Conservation (phyloP, 37 sponge, comb jelly and placozoan species). For the Oscarella lobularis region DNA sequence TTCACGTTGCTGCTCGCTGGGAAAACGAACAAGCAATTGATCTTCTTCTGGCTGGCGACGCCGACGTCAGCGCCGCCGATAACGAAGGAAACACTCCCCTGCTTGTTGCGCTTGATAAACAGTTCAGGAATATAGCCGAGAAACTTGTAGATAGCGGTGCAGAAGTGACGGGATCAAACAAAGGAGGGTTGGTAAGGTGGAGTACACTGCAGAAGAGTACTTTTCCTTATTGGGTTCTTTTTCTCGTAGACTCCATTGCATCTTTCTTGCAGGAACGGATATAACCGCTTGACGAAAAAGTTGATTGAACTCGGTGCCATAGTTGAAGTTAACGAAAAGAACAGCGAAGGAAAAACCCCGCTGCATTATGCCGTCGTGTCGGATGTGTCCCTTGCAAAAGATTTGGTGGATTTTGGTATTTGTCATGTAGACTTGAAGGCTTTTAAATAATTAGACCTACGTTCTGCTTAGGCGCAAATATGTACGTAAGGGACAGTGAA, state of each 20-base stretch:
- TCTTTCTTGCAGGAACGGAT: neutral
- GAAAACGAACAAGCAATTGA: conserved; percentile 20
- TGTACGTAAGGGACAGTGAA: neutral
- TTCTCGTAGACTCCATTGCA: neutral
- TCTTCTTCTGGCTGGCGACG: conserved; percentile 10
- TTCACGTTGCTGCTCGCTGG: conserved; percentile 28
- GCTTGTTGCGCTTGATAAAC: neutral
- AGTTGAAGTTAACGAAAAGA: neutral
- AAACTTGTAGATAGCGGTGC: neutral
- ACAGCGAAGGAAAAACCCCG: neutral
- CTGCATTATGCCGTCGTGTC: neutral
- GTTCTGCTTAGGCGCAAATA: neutral
- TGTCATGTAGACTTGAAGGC: neutral
- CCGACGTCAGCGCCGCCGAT: neutral
- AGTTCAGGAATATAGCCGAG: neutral
- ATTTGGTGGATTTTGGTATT: neutral
- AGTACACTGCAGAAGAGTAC: too few relatives aligned
- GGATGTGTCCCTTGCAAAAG: neutral
- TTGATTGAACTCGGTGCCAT: neutral
- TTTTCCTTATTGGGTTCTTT: neutral
- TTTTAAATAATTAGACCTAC: neutral
- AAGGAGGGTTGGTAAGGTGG: neutral
- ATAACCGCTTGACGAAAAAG: neutral
- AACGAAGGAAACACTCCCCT: neutral
- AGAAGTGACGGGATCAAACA: neutral